Evolutionary conservation across 2,113 vertebrate species (phyloP).

Genomic region (Thamnophis sirtalis): DNA sequence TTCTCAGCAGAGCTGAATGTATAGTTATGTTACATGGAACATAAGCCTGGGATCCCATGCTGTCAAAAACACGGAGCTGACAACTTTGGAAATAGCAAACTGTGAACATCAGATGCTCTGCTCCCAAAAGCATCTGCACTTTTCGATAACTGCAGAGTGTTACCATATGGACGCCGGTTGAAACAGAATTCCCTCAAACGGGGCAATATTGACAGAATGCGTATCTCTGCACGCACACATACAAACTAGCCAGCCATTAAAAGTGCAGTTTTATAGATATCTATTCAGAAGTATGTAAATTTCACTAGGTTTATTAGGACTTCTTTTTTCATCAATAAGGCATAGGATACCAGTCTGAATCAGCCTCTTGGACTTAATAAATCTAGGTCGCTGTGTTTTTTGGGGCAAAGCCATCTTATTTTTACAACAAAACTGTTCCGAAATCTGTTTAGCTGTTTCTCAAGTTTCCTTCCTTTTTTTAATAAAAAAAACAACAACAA

Average conservation of each 20-base stretch:
- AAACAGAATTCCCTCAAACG: background rate
- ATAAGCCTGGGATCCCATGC: background rate
- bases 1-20: background rate
- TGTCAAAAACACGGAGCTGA: background rate
- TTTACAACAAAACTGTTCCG: background rate
- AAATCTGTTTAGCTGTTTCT: background rate
- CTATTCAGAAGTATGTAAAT: background rate
- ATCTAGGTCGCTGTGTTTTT: background rate
- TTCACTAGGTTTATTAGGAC: background rate
- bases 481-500: background rate
- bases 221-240: background rate
- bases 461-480: background rate
- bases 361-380: background rate
- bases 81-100: constrained; percentile 20
- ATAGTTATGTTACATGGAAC: background rate
- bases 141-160: constrained; percentile 4
- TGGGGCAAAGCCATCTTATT: background rate
- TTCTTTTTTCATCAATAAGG: background rate
- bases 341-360: background rate
- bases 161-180: background rate
- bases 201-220: background rate
- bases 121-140: constrained; percentile 4
- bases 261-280: background rate
- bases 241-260: background rate
- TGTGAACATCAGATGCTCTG: background rate